phyloP scores from a whole-genome alignment of 2,797 vertebrate species.

The Mus caroli region DNA sequence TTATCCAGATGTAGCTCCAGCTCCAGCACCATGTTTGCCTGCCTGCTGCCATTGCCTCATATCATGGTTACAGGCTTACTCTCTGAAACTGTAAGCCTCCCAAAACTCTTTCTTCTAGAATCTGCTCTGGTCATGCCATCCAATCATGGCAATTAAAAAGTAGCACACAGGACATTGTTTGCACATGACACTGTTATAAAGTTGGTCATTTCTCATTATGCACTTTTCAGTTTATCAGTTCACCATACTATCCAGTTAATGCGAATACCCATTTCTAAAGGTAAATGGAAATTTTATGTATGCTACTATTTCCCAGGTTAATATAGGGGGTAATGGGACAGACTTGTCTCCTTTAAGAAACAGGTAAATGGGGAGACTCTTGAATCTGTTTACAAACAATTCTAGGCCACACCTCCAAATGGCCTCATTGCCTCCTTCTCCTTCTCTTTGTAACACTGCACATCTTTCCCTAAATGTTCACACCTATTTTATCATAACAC shows the following conservation, averaged over 20 bases:
- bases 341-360: background rate
- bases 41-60: background rate
- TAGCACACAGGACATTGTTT: background rate
- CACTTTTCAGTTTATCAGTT: constrained; percentile 30
- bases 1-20: no score
- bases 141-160: background rate
- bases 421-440: background rate
- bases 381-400: background rate
- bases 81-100: background rate
- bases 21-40: no score
- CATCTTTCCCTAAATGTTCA: constrained; percentile 14
- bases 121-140: background rate
- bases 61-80: background rate
- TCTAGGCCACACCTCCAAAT: background rate
- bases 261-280: background rate
- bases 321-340: background rate
- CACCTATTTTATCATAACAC: background rate
- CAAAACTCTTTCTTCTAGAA: background rate
- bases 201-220: background rate
- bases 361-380: background rate
- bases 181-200: background rate
- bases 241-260: constrained; percentile 9
- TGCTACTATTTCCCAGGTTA: constrained; percentile 30
- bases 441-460: background rate
- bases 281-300: background rate